These are phyloP conservation scores for Taurulus bubalis DNA, from an alignment of 2,113 vertebrate species.

Conservation along the genomic window DNA sequence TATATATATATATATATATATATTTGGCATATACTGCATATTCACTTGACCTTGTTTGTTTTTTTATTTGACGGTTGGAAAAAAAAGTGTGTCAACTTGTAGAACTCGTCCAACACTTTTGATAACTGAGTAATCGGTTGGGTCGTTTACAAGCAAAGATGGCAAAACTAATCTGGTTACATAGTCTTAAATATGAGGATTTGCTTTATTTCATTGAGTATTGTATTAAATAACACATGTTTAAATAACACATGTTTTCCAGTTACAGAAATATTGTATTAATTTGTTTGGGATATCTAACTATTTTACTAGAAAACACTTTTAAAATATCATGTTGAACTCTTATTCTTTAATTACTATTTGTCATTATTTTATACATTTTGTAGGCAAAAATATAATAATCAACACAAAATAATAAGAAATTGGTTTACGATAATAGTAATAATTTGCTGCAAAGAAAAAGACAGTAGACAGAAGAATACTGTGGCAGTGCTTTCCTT, in stretches of 20 bases:
- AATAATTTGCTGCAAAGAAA: slow-evolving; percentile 12
- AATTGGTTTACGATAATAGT: neutral
- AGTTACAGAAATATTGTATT: neutral
- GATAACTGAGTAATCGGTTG: neutral
- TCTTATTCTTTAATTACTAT: neutral
- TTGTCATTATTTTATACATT: neutral
- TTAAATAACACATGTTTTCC: neutral
- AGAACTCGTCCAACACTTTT: neutral
- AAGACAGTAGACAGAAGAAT: slow-evolving; percentile 11
- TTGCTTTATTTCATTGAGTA: neutral
- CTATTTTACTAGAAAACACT: neutral
- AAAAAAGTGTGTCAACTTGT: neutral
- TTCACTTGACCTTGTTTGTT: neutral
- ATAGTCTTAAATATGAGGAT: neutral
- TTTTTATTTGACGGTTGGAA: neutral
- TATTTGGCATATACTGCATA: neutral
- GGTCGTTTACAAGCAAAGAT: neutral
- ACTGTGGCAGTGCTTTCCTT: slow-evolving; percentile 17
- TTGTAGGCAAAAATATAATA: neutral
- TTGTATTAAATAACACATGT: neutral
- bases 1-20: neutral
- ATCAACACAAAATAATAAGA: slow-evolving; percentile 29
- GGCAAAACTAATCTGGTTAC: neutral
- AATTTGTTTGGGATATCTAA: neutral
- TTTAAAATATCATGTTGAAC: no score